Evolutionary conservation across 2,797 vertebrate species (phyloP).

Genomic region (Bradypodion ventrale): DNA sequence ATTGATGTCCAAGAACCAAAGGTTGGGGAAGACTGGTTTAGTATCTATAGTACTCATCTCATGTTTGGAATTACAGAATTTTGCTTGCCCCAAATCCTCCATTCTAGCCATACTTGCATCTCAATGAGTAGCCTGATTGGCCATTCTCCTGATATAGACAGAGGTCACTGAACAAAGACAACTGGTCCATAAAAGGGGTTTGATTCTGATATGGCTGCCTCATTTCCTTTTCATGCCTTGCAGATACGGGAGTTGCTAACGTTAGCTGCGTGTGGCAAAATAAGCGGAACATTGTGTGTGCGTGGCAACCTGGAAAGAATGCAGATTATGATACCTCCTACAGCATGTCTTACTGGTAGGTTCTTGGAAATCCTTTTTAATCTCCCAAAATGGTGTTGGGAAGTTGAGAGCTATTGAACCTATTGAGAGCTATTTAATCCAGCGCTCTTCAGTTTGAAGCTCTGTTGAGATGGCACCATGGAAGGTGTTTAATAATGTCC

Average conservation of each 20-base stretch:
- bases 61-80: not conserved
- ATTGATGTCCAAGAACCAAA: no score
- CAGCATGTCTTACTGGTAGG: conserved; percentile 75
- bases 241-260: conserved; percentile 70
- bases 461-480: not conserved
- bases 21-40: no score
- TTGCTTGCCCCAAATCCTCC: not conserved
- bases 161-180: not conserved
- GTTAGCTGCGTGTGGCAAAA: conserved; percentile 74
- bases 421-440: not conserved
- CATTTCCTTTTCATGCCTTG: conserved; percentile 63
- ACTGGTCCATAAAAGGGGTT: not conserved
- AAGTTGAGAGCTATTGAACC: no score
- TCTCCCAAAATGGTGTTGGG: not conserved
- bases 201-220: conserved; percentile 16
- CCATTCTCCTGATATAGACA: not conserved
- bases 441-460: not conserved
- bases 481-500: conserved; percentile 12
- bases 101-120: not conserved
- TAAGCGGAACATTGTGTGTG: conserved; percentile 70
- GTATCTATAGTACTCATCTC: not conserved
- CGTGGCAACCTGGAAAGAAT: conserved; percentile 71
- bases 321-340: conserved; percentile 67
- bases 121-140: not conserved
- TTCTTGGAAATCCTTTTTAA: not conserved